Evolutionary conservation across 2,888 invertebrate genomes (phyloP), one percentile per base, ranked within the genome.

Genomic region (Danaus chrysippus): DNA sequence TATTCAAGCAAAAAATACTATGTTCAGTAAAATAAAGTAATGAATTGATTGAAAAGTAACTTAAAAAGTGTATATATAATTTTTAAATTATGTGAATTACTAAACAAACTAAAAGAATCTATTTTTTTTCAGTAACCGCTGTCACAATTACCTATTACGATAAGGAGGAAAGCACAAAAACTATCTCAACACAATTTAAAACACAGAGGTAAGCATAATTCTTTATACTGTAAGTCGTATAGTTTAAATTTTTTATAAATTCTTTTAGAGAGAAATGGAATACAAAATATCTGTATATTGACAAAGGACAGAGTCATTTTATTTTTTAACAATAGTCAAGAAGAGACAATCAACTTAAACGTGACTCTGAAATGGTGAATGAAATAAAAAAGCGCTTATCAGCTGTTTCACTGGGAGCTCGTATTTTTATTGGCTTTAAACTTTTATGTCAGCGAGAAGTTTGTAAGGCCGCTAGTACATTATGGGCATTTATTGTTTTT

Each of bases 301-400:
- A n/a, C 12, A 43, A 43, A 11, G n/a, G 43, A 10, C n/a, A 43
- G n/a, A n/a, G n/a, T 43, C n/a, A 43, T 43, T 10, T 11, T 43
- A 43, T 43, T 43, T 43, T 43, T 43, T n/a, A 41, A 53, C 19
- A 60, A 44, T 60, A 19, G 42, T 49, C n/a, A 59, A 61, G 63
- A 67, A 65, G 63, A 34, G 57, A 54, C 58, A 62, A 64, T 64
- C 65, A 65, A 62, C 61, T 52, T 55, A 63, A 63, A 68, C 69
- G 62, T 63, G 63, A 66, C 66, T 66, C 65, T 70, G 70, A 71
- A 71, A 74, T 68, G 73, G 70, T 69, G 77, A 78, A 76, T 80
- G 76, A 78, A 83, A 83, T 84, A 86, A 86, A 88, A 87, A 86
- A 81, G 79, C 78, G 83, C 86, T 87, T 87, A 87, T 87, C 87